Conservation (phyloP, 2,797 vertebrate genomes). For the Lepidocolaptes lacrymiger region DNA sequence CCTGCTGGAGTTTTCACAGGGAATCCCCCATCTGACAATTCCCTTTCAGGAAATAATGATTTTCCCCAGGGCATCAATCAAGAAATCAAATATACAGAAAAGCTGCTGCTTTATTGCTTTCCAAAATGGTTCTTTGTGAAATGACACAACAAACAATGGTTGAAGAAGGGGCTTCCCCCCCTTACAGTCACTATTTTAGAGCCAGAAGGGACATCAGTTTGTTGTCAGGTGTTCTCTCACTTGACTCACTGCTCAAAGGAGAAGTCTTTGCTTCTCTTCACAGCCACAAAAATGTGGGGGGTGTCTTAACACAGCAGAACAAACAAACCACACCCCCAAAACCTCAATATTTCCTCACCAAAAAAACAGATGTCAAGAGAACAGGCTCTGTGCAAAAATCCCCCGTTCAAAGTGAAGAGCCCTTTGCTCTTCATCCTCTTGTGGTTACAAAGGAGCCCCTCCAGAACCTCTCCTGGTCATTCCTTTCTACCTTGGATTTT, state of each 20-base stretch:
- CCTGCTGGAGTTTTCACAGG: background rate
- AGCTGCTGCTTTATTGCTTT: background rate
- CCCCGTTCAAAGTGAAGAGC: background rate
- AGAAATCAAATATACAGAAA: background rate
- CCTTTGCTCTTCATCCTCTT: background rate
- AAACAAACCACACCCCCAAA: background rate
- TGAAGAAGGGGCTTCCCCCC: background rate
- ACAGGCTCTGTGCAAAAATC: background rate
- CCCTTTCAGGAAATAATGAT: background rate
- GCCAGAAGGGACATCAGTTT: background rate
- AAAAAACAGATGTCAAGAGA: background rate
- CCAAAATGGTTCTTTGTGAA: background rate
- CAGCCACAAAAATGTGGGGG: background rate
- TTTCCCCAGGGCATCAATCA: background rate
- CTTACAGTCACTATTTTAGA: background rate
- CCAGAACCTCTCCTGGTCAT: background rate
- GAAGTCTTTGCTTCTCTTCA: background rate
- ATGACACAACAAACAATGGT: background rate
- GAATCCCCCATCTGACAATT: background rate
- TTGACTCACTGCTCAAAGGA: background rate
- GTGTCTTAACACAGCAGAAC: background rate
- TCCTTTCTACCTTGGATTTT: background rate
- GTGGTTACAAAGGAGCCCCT: background rate
- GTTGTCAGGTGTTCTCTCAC: background rate
- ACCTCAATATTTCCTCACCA: background rate